Percentiles rank a stretch among this genome's conserved stretches.
phyloP scores from a whole-genome alignment of 2,797 vertebrate species.

The Crocodylus rhombifer region DNA sequence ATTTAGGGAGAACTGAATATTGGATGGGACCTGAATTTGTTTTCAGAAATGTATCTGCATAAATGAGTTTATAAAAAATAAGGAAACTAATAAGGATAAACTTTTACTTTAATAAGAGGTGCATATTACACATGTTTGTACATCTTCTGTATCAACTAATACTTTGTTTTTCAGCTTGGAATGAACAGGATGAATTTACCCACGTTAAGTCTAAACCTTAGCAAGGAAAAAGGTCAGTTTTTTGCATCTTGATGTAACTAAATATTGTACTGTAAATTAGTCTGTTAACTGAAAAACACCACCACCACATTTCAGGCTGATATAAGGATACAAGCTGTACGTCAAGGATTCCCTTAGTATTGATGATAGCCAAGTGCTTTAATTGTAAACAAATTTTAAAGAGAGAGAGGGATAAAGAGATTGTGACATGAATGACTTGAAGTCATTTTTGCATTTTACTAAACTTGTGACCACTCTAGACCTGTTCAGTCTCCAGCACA shows the following conservation, averaged over 20 bases:
- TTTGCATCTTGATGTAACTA: background rate
- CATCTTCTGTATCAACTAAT: background rate
- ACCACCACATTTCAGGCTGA: background rate
- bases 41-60: background rate
- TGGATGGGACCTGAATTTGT: too few relatives aligned
- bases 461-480: background rate
- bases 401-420: background rate
- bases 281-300: background rate
- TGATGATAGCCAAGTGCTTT: background rate
- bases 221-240: slow-evolving; percentile 69
- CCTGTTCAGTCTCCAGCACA: background rate
- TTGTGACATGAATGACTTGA: background rate
- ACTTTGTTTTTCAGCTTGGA: slow-evolving; percentile 63
- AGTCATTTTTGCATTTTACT: background rate
- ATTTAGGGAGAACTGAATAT: background rate
- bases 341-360: background rate
- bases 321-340: background rate
- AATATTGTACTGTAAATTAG: background rate
- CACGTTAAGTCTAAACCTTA: slow-evolving; percentile 47
- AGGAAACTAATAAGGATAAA: background rate
- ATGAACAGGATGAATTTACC: slow-evolving; percentile 52
- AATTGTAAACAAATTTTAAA: background rate
- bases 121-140: background rate
- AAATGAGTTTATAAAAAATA: background rate
- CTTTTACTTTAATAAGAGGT: accelerated